Evolutionary conservation across 2,888 invertebrate species (phyloP).

Genomic region (Lycophotia porphyrea): DNA sequence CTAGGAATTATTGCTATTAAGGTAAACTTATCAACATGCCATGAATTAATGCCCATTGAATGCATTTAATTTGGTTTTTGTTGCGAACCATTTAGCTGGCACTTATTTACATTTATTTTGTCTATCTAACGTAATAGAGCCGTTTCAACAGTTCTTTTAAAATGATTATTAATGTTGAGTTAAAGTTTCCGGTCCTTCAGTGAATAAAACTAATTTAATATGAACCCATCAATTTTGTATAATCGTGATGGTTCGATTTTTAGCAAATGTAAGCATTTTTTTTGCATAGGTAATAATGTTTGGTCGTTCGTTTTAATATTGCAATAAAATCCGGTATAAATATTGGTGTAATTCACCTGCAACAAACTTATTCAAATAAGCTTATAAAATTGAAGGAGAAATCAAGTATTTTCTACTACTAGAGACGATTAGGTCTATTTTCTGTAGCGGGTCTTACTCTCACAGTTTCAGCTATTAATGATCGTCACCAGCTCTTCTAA

Average conservation of each 20-base stretch:
- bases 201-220: not conserved
- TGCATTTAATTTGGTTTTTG: not conserved
- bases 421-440: not conserved
- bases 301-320: slow-evolving; percentile 14
- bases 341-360: slow-evolving; percentile 35
- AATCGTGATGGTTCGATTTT: not conserved
- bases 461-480: not conserved
- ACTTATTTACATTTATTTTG: not conserved
- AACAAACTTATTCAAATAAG: not conserved
- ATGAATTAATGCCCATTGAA: not conserved
- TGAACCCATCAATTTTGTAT: not conserved
- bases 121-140: not conserved
- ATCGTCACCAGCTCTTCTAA: not conserved
- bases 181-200: not conserved
- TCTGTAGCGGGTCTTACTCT: not conserved
- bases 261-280: not conserved
- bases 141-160: not conserved
- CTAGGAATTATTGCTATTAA: not conserved
- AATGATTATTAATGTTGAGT: not conserved
- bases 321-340: slow-evolving; percentile 6
- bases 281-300: slow-evolving; percentile 6
- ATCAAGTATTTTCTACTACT: not conserved
- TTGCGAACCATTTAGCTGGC: not conserved
- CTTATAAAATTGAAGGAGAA: not conserved
- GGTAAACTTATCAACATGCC: not conserved